phyloP scores from a whole-genome alignment of 2,797 vertebrate genomes.

The Xiphophorus birchmanni region DNA sequence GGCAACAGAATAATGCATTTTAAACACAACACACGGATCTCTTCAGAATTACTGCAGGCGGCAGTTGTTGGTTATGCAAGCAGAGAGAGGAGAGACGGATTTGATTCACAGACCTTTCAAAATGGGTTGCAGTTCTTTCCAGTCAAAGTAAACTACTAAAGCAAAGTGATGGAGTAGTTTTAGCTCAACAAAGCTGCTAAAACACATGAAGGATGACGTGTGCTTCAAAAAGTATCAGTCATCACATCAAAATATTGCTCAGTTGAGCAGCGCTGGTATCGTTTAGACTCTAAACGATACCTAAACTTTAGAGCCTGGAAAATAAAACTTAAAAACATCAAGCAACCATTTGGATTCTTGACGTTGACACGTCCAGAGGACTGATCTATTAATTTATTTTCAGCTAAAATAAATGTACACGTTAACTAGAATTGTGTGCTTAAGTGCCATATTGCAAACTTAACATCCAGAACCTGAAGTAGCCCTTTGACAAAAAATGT shows the following conservation, averaged over 20 bases:
- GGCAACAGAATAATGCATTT: slow-evolving; percentile 43
- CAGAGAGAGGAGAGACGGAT: slow-evolving; percentile 44
- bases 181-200: background rate
- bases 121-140: slow-evolving; percentile 34
- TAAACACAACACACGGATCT: slow-evolving; percentile 55
- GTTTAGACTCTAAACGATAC: too few species aligned
- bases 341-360: background rate
- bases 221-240: background rate
- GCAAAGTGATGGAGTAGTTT: slow-evolving; percentile 3
- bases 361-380: background rate
- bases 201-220: background rate
- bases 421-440: background rate
- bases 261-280: background rate
- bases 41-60: slow-evolving; percentile 44
- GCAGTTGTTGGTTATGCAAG: slow-evolving; percentile 67
- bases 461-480: background rate
- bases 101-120: slow-evolving; percentile 61
- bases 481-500: background rate
- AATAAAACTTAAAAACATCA: slow-evolving; percentile 12
- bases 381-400: background rate
- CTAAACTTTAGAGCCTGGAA: background rate
- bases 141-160: slow-evolving; percentile 36
- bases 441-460: background rate
- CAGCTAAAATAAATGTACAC: background rate
- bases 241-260: slow-evolving; percentile 2